Percentiles rank a stretch among this genome's conserved stretches.
These are phyloP conservation scores for Pseudobourletiella spinata DNA, from an alignment of 1,140 invertebrate species.

Conservation along the genomic window DNA sequence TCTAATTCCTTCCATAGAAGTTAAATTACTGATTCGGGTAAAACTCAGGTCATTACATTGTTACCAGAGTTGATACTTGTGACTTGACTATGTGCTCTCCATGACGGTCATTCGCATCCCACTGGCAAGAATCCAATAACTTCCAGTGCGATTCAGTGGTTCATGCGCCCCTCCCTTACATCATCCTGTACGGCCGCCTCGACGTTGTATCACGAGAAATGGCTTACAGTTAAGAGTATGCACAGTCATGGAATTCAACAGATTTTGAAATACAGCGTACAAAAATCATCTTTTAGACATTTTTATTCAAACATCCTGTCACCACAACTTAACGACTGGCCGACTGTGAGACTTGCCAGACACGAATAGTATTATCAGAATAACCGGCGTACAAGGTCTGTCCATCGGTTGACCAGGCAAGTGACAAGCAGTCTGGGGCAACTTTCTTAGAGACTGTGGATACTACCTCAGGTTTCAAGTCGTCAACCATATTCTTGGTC, in stretches of 20 bases:
- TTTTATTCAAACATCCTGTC: slow-evolving; percentile 3
- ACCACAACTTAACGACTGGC: slow-evolving; percentile 16
- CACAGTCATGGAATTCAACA: background rate
- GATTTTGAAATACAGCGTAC: background rate
- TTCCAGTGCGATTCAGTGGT: background rate
- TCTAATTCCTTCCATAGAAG: no score
- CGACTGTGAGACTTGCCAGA: slow-evolving; percentile 84
- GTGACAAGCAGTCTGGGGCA: slow-evolving; percentile 88
- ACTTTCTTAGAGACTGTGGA: slow-evolving; percentile 62
- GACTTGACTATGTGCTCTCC: no score
- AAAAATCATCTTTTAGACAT: background rate
- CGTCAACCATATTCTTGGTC: slow-evolving; percentile 98
- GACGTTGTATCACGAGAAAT: background rate
- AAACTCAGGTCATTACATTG: no score
- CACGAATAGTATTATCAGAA: slow-evolving; percentile 95
- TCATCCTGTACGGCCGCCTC: no score
- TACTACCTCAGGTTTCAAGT: slow-evolving; percentile 89
- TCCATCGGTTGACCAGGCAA: slow-evolving; percentile 98
- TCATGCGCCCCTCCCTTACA: background rate
- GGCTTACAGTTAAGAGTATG: background rate
- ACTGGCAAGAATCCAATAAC: background rate
- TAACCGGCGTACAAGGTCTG: slow-evolving; percentile 98
- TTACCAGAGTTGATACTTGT: no score
- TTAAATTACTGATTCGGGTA: no score
- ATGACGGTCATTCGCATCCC: no score